These are phyloP conservation scores for Centruroides sculpturatus DNA, from an alignment of 1,140 invertebrate species.

Conservation along the genomic window DNA sequence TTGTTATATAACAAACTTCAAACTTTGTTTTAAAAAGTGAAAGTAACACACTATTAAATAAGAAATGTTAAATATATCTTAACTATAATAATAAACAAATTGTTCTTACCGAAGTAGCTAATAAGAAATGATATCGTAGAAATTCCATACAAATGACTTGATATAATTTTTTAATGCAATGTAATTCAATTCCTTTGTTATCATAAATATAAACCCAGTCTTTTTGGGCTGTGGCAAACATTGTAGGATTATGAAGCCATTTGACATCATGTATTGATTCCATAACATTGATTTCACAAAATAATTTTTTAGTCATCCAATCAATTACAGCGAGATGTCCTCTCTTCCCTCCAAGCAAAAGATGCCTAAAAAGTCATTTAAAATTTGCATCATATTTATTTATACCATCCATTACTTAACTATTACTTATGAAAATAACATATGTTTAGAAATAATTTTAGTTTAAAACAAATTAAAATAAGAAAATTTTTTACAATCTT, in stretches of 20 bases:
- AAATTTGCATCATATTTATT: no score
- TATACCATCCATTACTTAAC: no score
- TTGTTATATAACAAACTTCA: no score
- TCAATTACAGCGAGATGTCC: constrained; percentile 95
- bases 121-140: constrained; percentile 91
- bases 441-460: no score
- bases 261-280: constrained; percentile 81
- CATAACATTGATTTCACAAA: constrained; percentile 96
- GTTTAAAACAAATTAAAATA: no score
- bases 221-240: constrained; percentile 95
- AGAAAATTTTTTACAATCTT: no score
- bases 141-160: constrained; percentile 74
- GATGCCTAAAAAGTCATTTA: background rate
- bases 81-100: background rate
- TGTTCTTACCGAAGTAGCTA: constrained; percentile 59
- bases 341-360: constrained; percentile 64
- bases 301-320: constrained; percentile 89
- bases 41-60: no score
- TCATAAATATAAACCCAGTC: constrained; percentile 96
- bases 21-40: no score
- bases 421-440: no score
- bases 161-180: constrained; percentile 81
- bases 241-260: constrained; percentile 78
- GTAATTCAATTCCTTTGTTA: constrained; percentile 88
- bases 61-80: background rate